Conservation (phyloP, 2,888 invertebrate genomes). For the Oscheius onirici region DNA sequence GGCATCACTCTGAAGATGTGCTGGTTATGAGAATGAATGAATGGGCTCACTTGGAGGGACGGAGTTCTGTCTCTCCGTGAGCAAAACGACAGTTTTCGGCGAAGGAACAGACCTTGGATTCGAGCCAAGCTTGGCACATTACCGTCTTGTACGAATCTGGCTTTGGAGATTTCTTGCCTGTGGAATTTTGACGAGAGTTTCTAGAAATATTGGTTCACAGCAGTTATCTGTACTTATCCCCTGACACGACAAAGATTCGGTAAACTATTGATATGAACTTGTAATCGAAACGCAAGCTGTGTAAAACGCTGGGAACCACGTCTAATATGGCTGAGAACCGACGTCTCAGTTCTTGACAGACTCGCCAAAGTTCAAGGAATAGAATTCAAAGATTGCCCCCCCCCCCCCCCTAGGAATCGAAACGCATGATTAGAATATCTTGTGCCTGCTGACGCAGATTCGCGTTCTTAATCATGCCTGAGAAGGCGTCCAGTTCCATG, state of each 20-base stretch:
- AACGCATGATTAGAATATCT: too few relatives aligned
- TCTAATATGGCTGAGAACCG: too few relatives aligned
- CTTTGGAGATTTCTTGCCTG: conserved; percentile 41
- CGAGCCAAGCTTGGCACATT: conserved; percentile 70
- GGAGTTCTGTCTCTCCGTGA: conserved; percentile 66
- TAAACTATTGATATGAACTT: too few relatives aligned
- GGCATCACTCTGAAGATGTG: conserved; percentile 44
- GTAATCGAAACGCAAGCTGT: too few relatives aligned
- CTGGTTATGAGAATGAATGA: neutral
- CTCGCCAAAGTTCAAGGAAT: too few relatives aligned
- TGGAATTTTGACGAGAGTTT: neutral
- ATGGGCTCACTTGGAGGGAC: conserved; percentile 59
- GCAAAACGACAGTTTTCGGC: conserved; percentile 69
- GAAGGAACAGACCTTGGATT: conserved; percentile 61
- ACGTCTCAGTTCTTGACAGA: too few relatives aligned
- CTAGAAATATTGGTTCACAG: neutral
- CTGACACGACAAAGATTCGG: too few relatives aligned
- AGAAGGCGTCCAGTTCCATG: neutral
- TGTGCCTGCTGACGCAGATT: neutral
- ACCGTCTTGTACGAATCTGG: conserved; percentile 71
- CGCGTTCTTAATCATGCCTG: neutral
- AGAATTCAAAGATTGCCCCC: too few relatives aligned
- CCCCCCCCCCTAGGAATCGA: too few relatives aligned
- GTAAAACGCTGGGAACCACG: too few relatives aligned
- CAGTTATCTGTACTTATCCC: too few relatives aligned